phyloP scores from a whole-genome alignment of 2,888 invertebrate genomes.

The Scelioninae gen. 1 region DNA sequence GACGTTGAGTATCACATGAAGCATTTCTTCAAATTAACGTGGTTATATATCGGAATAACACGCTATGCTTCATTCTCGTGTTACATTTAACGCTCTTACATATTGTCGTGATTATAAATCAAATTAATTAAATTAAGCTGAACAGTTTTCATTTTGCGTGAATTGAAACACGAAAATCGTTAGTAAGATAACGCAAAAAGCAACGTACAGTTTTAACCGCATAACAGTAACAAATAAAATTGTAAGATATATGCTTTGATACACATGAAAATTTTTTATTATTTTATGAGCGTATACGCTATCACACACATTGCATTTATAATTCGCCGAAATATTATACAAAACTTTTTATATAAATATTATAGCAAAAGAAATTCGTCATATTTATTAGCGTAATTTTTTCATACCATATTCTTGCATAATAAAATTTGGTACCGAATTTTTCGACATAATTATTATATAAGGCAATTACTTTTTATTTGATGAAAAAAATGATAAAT shows the following conservation, averaged over 20 bases:
- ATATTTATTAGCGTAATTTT: too few species aligned
- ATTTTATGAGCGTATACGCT: constrained; percentile 31
- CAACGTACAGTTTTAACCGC: background rate
- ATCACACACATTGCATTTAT: constrained; percentile 3
- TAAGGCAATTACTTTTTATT: too few species aligned
- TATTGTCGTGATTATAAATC: too few species aligned
- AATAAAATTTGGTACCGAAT: too few species aligned
- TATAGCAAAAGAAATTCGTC: too few species aligned
- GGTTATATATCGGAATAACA: background rate
- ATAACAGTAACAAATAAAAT: constrained; percentile 14
- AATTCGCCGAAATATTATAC: constrained; percentile 29
- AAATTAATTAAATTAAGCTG: too few species aligned
- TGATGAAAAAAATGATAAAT: too few species aligned
- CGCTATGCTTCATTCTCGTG: background rate
- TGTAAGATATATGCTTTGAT: constrained; percentile 35
- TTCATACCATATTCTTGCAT: too few species aligned
- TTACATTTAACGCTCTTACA: background rate
- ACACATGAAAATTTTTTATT: constrained; percentile 49
- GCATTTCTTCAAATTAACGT: background rate
- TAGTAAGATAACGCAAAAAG: background rate
- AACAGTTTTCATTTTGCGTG: too few species aligned
- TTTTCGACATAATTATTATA: too few species aligned
- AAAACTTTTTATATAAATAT: too few species aligned
- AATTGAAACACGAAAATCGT: background rate
- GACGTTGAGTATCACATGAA: constrained; percentile 1